Evolutionary conservation across 2,113 vertebrate genomes (phyloP), one percentile per base, ranked within the genome.

Genomic region (Bufo gargarizans): DNA sequence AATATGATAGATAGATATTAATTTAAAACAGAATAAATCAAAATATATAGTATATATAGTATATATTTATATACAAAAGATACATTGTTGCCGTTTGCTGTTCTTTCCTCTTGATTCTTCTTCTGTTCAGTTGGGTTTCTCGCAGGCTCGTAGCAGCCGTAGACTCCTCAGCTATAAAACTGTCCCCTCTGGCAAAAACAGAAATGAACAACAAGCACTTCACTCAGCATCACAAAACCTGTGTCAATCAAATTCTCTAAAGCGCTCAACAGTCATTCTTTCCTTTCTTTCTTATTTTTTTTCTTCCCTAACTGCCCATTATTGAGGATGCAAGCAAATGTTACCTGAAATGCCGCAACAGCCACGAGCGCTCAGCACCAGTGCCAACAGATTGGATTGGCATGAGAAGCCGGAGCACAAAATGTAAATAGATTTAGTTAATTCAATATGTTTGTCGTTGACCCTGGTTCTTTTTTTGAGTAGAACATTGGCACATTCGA

Each of bases 131-230:
- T 47, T 61, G n/a, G 49, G 6, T 45, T 53, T 71, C 69, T 59
- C 74, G 22, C n/a, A 19, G 58, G 63, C 74, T 77, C 58, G 55
- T 43, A 49, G 47, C 55, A 86, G 13, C 74, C 47, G 43, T 47
- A 10, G 74, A 19, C 78, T 82, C 78, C 78, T 82, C 82, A 74
- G 86, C 86, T 88, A 82, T 74, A 65, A 63, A 88, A 88, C 78
- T 72, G 78, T 82, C 78, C 78, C 86, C 86, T 76, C 78, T 63
- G 86, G 86, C 86, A 71, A 82, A 82, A 88, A 74, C 86, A 82
- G 78, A 47, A 88, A 74, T 82, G 65, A 71, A 88, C 78, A 88
- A 88, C 78, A 82, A 88, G 78, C 78, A n/a, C 67, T 88, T 82
- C 43, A 55, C 78, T 82, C 63, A 79, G 78, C 63, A 58, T 82